Evolutionary conservation across 2,797 vertebrate genomes (phyloP).

Genomic region (Oryzias sinensis): DNA sequence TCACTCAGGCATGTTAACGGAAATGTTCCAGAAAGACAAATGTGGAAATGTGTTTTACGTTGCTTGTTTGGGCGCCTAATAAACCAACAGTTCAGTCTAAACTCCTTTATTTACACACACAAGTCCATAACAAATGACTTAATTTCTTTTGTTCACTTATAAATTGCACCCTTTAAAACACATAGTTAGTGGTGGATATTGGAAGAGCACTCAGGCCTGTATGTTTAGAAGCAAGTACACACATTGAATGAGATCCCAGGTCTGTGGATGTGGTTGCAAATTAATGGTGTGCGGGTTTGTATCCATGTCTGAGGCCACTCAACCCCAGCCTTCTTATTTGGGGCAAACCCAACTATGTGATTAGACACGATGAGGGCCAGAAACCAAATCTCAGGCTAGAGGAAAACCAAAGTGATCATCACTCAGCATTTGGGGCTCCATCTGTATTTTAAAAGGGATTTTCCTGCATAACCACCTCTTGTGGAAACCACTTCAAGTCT

Average conservation of each 20-base stretch:
- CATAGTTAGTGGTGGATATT: slow-evolving; percentile 63
- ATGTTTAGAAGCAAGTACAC: slow-evolving; percentile 51
- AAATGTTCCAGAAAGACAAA: slow-evolving; percentile 13
- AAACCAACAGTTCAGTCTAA: slow-evolving; percentile 11
- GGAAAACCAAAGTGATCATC: slow-evolving; percentile 53
- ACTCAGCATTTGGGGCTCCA: slow-evolving; percentile 27
- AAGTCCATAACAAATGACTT: slow-evolving; percentile 45
- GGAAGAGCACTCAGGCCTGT: slow-evolving; percentile 39
- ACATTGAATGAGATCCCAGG: slow-evolving; percentile 29
- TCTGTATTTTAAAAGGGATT: slow-evolving; percentile 13
- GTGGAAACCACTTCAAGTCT: neutral
- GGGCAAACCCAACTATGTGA: slow-evolving; percentile 61
- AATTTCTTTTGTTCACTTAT: slow-evolving; percentile 34
- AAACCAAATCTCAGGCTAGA: slow-evolving; percentile 55
- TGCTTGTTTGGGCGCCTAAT: no score
- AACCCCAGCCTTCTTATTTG: slow-evolving; percentile 43
- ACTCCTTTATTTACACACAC: slow-evolving; percentile 12
- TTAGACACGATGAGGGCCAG: slow-evolving; percentile 67
- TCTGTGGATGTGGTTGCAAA: slow-evolving; percentile 47
- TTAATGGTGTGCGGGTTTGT: slow-evolving; percentile 34
- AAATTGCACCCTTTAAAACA: slow-evolving; percentile 46
- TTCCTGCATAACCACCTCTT: neutral
- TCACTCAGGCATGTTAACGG: no score
- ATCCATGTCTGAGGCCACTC: slow-evolving; percentile 24
- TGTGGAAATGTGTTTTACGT: neutral